Base-by-base conservation (phyloP, 2,797 vertebrate genomes). In the Threskiornis aethiopicus region DNA sequence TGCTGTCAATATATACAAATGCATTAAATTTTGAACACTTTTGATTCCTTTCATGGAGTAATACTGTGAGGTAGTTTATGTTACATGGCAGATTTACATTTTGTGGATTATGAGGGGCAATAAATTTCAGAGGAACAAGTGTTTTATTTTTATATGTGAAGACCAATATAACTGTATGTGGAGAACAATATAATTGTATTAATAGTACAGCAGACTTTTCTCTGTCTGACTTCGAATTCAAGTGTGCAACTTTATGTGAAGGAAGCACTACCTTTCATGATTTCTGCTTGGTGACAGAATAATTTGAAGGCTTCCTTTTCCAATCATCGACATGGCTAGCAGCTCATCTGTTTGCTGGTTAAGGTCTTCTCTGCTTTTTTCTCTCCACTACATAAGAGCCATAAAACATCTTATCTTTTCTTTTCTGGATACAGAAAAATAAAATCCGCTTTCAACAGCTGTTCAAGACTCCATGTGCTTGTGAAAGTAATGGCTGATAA, bases 281-380 rank as follows among this genome's bases (percentile, higher is more conserved):
- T 85, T 29, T 51, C 47, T 42, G 5, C 42, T 49, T 81, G n/a
- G 33, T 55, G 71, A 77, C 1, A 49, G 20, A 73, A 33, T 35
- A 6, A 61, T 58, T 54, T 61, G 16, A 17, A 92, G 20, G 5
- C 47, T 77, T 83, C 29, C 10, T 67, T 77, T 85, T 67, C 29
- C 0, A 4, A 3, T 52, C 33, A 71, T 2, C 4, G 1, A 8
- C 16, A 33, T 19, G 6, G 11, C 10, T 33, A 70, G 11, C 17
- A 54, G 15, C 13, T 58, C 1, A 1, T 26, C 7, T 75, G 12
- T 39, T 29, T 65, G 4, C 15, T 72, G 39, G 25, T 57, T 80
- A 54, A 67, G 41, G 4, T 72, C 37, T 77, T 71, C 24, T 81
- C 31, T 49, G 7, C 3, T 69, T 84, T 35, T 62, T 81, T 77